These are phyloP conservation scores for Augochlorella aurata DNA, from an alignment of 2,888 invertebrate genomes.

Conservation along the genomic window DNA sequence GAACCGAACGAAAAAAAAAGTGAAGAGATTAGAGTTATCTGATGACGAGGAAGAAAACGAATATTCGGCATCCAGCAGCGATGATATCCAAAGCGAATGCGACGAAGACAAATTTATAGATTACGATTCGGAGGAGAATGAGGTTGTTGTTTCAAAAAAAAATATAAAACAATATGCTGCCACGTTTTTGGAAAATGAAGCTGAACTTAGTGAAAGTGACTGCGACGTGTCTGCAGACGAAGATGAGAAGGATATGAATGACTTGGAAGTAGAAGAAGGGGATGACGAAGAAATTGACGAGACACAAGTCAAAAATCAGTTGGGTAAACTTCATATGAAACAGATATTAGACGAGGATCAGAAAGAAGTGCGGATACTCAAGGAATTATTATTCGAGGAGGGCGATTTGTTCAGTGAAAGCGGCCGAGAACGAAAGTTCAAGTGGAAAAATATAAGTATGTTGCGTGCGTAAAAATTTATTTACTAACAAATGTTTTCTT, in stretches of 20 bases:
- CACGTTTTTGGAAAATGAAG: conserved; percentile 94
- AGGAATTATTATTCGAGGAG: conserved; percentile 94
- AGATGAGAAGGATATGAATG: conserved; percentile 91
- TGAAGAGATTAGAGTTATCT: conserved; percentile 72
- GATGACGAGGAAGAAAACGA: conserved; percentile 74
- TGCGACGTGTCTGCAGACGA: conserved; percentile 93
- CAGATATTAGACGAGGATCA: conserved; percentile 94
- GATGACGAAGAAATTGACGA: conserved; percentile 93
- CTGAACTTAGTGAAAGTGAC: conserved; percentile 95
- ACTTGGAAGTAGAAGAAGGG: conserved; percentile 91
- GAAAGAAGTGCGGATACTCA: conserved; percentile 90
- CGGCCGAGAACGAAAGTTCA: conserved; percentile 90
- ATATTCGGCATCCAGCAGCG: conserved; percentile 74
- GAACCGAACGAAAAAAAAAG: conserved; percentile 62
- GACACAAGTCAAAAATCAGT: conserved; percentile 88
- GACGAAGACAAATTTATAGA: conserved; percentile 81
- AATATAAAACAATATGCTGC: conserved; percentile 83
- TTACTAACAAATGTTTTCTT: not conserved
- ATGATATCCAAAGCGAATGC: conserved; percentile 58
- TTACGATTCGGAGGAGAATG: conserved; percentile 94
- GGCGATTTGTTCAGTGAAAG: conserved; percentile 91
- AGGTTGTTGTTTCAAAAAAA: conserved; percentile 82
- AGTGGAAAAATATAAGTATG: conserved; percentile 90
- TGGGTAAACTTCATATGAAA: conserved; percentile 94
- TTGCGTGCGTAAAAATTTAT: not conserved